These are phyloP conservation scores for Cheirogaleus major DNA, from an alignment of 2,797 vertebrate genomes.

Conservation along the genomic window DNA sequence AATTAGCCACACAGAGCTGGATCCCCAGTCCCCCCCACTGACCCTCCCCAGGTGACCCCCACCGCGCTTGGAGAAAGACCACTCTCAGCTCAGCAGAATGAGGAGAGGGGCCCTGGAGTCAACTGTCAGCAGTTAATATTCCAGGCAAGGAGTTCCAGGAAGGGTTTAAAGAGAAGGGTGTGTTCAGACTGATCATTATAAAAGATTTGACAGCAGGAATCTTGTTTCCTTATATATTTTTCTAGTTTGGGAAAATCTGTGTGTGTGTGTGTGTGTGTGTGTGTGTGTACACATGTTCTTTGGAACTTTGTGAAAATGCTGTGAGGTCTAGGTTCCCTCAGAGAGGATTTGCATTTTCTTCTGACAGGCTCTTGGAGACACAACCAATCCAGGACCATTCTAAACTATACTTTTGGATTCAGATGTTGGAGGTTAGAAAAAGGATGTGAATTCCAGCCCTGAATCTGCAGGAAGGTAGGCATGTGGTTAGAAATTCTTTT, in stretches of 20 bases:
- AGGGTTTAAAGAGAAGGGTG: background rate
- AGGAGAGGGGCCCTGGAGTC: background rate
- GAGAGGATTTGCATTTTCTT: background rate
- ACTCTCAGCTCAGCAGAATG: background rate
- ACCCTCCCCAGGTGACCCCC: background rate
- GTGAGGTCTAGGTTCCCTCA: background rate
- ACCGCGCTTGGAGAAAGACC: background rate
- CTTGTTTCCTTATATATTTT: background rate
- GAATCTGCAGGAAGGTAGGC: background rate
- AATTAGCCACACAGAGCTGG: background rate
- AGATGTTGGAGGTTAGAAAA: background rate
- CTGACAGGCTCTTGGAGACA: background rate
- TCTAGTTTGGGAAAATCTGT: background rate
- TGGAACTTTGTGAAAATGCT: background rate
- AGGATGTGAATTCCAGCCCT: background rate
- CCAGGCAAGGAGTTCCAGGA: background rate
- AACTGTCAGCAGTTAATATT: background rate
- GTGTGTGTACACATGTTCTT: background rate
- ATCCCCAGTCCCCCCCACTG: background rate
- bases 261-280: background rate
- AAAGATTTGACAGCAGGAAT: background rate
- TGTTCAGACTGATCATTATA: background rate
- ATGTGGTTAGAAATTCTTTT: background rate
- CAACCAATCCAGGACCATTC: background rate
- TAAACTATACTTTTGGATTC: background rate